These are phyloP conservation scores for Gasterosteus nipponicus DNA, from an alignment of 2,113 vertebrate species.

Conservation along the genomic window DNA sequence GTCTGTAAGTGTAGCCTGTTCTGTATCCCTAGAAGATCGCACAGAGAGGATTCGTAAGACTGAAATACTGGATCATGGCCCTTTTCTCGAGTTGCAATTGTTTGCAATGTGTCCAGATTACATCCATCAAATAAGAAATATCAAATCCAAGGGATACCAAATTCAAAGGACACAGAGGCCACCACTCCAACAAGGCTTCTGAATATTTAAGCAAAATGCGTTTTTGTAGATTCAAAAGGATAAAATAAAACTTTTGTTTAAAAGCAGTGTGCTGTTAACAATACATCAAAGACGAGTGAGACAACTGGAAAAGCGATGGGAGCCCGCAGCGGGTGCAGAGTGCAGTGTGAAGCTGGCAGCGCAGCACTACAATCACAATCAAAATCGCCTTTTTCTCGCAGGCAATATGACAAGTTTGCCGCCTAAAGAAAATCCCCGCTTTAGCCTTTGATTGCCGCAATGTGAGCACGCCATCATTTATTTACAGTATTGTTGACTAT, in stretches of 20 bases:
- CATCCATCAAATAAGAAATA: conserved; percentile 22
- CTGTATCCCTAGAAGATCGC: conserved; percentile 87
- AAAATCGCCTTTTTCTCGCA: conserved; percentile 41
- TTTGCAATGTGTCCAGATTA: conserved; percentile 14
- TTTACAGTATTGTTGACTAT: conserved; percentile 7
- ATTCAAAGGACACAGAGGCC: conserved; percentile 33
- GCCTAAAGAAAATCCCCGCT: neutral
- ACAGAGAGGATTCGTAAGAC: conserved; percentile 19
- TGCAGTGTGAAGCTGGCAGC: conserved; percentile 34
- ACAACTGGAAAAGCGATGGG: conserved; percentile 41
- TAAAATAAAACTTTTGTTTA: conserved; percentile 48
- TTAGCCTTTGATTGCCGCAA: conserved; percentile 34
- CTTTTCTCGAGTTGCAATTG: neutral
- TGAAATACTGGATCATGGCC: neutral
- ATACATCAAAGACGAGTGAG: conserved; percentile 57
- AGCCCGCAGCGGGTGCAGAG: conserved; percentile 34
- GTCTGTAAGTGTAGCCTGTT: conserved; percentile 92
- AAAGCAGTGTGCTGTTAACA: conserved; percentile 49
- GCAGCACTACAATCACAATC: conserved; percentile 19
- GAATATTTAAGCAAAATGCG: conserved; percentile 60
- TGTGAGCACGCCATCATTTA: conserved; percentile 3
- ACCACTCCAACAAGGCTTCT: conserved; percentile 54
- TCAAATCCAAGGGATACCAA: conserved; percentile 2
- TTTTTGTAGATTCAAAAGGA: conserved; percentile 51
- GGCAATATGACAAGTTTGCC: conserved; percentile 38